A percentile compares a stretch with the other conserved stretches of the same genome.
These are phyloP conservation scores for Porites evermanni DNA, from an alignment of 92 coral and sea anemone genomes.

Conservation along the genomic window DNA sequence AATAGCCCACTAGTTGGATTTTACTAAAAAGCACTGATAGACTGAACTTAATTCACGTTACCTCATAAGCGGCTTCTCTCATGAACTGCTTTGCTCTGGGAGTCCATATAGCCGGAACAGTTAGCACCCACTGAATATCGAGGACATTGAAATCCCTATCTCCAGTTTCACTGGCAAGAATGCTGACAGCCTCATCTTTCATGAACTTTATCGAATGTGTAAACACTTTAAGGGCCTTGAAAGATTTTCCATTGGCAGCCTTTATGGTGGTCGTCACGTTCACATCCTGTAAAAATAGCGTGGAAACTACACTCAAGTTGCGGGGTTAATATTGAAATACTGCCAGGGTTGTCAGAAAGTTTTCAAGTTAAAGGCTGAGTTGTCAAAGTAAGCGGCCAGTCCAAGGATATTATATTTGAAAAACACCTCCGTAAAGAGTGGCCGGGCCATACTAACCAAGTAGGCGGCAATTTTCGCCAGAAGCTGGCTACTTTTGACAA, in stretches of 20 bases:
- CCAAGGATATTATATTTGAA: too few species aligned
- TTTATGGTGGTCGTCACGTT: neutral
- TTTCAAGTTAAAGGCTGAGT: too few species aligned
- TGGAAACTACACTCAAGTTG: neutral
- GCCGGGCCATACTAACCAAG: too few species aligned
- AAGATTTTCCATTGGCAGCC: slow-evolving; percentile 5
- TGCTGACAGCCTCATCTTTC: slow-evolving; percentile 16
- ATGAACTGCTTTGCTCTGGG: slow-evolving; percentile 22
- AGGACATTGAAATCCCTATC: neutral
- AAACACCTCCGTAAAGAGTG: too few species aligned
- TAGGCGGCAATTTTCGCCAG: too few species aligned
- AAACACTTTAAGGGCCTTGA: slow-evolving; percentile 11
- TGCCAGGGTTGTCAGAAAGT: too few species aligned
- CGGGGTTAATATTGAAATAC: too few species aligned
- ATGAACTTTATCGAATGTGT: slow-evolving; percentile 11
- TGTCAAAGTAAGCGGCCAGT: too few species aligned
- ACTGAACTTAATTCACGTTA: neutral
- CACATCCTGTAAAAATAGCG: neutral
- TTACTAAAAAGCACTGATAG: neutral
- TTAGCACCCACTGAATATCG: slow-evolving; percentile 22
- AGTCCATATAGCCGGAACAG: slow-evolving; percentile 21
- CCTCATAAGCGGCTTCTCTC: slow-evolving; percentile 30
- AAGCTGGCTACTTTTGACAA: too few species aligned
- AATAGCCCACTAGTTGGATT: neutral
- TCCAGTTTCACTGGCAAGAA: neutral